phyloP scores from a whole-genome alignment of 1,140 invertebrate genomes.

The Papilio polytes region DNA sequence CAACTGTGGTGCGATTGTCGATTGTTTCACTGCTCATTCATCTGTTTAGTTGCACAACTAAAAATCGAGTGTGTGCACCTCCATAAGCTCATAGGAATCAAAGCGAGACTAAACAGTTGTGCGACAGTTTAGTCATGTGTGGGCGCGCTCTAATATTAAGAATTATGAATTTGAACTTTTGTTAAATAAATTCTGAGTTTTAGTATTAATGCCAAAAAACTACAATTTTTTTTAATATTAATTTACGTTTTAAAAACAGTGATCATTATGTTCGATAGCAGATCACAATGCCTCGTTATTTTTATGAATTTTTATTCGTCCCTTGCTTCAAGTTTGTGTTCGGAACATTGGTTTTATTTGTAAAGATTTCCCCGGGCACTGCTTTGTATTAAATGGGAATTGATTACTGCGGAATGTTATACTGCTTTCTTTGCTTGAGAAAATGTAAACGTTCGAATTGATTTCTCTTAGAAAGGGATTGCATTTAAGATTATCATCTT shows the following conservation, averaged over 20 bases:
- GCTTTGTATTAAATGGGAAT: constrained; percentile 36
- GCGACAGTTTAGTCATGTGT: no score
- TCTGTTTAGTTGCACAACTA: no score
- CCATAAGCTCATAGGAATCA: no score
- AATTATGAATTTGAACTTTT: background rate
- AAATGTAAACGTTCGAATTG: background rate
- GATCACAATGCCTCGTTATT: constrained; percentile 6
- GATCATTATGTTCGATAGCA: background rate
- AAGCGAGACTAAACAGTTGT: no score
- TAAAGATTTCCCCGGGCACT: constrained; percentile 26
- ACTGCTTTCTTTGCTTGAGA: constrained; percentile 2
- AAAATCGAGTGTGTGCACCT: no score
- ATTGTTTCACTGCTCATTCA: no score
- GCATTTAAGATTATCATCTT: background rate
- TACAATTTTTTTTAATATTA: background rate
- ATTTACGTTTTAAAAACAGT: background rate
- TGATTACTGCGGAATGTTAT: constrained; percentile 26
- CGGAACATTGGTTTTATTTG: constrained; percentile 36
- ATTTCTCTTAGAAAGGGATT: background rate
- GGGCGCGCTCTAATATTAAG: no score
- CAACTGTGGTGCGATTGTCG: no score
- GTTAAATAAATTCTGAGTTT: background rate
- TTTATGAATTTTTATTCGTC: constrained; percentile 23
- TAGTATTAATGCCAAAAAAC: background rate
- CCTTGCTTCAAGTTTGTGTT: constrained; percentile 18